Conservation (phyloP, 2,888 invertebrate genomes). For the Dioctria linearis region DNA sequence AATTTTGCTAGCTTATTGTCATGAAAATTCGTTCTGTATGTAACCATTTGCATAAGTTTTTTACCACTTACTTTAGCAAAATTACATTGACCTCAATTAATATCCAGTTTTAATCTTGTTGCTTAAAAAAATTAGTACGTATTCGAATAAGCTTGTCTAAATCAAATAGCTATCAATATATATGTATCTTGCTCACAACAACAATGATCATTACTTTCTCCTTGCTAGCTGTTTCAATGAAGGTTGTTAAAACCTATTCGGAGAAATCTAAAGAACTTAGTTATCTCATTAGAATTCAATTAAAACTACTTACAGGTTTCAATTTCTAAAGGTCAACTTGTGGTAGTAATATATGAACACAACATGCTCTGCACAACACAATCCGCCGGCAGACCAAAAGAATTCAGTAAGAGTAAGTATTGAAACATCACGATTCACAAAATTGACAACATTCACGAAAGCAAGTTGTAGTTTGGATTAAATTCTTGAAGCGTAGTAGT, state of each 20-base stretch:
- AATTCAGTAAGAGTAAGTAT: too few relatives aligned
- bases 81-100: conserved; percentile 21
- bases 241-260: conserved; percentile 21
- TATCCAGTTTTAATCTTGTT: too few relatives aligned
- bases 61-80: not conserved
- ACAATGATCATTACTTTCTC: conserved; percentile 24
- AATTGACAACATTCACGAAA: conserved; percentile 23
- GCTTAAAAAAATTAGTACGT: too few relatives aligned
- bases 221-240: not conserved
- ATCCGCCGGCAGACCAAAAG: too few relatives aligned
- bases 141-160: too few relatives aligned
- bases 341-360: conserved; percentile 16
- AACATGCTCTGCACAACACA: not conserved
- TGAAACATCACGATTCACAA: not conserved
- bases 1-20: too few relatives aligned
- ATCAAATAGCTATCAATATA: not conserved
- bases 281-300: not conserved
- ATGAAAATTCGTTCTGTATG: too few relatives aligned
- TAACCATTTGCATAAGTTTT: too few relatives aligned
- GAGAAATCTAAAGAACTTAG: conserved; percentile 7
- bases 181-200: conserved; percentile 5
- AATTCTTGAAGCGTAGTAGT: not conserved
- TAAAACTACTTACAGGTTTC: conserved; percentile 18
- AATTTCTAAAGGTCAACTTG: conserved; percentile 34
- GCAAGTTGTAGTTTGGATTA: not conserved